Evolutionary conservation across 2,888 invertebrate genomes (phyloP), one percentile per base, ranked within the genome.

Genomic region (Chymomyza caudatula): DNA sequence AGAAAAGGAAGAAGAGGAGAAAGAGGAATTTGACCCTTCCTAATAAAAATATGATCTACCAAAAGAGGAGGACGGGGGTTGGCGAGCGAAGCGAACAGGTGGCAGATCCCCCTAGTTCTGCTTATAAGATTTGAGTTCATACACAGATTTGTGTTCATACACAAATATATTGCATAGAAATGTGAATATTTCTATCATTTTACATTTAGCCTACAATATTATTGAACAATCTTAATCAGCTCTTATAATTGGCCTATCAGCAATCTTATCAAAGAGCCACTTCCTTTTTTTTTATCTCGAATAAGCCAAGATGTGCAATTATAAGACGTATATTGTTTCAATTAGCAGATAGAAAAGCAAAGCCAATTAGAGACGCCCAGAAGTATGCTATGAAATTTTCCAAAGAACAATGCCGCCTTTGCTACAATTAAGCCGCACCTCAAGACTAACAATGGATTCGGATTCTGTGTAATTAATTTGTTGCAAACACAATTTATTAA

Each of bases 401-500:
- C 29, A 11, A 8, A 37, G 29, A 8, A 37, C 29, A 37, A 37
- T 37, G 5, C 11, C 11, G 11, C 29, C 29, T 11, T 37, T 8
- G 29, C 29, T 37, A 37, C 29, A 37, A 11, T 11, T 37, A 37
- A 37, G 29, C 11, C 29, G 29, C 29, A 11, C 29, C 29, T 37
- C 11, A 11, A 37, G 11, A 11, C 11, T 11, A 37, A 37, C 29
- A 37, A 37, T 37, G 11, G 29, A 13, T 37, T 11, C 11, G 11
- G 2, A 37, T 11, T 37, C 11, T 37, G 17, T 19, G 60, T 85
- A 74, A 87, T 87, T 87, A 85, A 85, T 83, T 71, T 77, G 86
- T 66, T 73, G 75, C 80, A 51, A 17, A 51, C 20, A 78, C 74
- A 83, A 85, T 80, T 79, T 77, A 80, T 80, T 85, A 85, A 85